Evolutionary conservation across 2,113 vertebrate genomes (phyloP).

Genomic region (Synodontis membranacea): DNA sequence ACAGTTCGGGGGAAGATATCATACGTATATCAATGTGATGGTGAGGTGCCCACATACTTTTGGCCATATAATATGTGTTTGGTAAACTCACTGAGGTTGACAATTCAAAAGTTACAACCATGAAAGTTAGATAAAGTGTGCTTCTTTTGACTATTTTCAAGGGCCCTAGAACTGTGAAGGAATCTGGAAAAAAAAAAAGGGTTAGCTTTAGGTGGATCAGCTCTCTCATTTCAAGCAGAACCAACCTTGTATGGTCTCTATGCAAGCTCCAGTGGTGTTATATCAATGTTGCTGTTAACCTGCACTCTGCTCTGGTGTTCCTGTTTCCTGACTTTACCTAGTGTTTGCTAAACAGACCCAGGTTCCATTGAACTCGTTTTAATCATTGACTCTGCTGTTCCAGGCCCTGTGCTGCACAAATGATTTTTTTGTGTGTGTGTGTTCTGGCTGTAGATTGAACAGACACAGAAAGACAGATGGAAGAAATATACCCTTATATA

Average conservation of each 20-base stretch:
- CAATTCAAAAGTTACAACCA: not conserved
- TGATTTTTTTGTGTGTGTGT: not conserved
- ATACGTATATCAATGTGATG: too few species aligned
- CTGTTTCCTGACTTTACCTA: too few species aligned
- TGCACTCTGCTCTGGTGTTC: too few species aligned
- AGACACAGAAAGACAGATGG: not conserved
- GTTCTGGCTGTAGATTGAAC: not conserved
- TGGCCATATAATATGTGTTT: not conserved
- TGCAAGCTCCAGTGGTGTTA: too few species aligned
- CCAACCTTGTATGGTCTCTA: too few species aligned
- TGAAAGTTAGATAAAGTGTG: not conserved
- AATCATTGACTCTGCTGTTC: constrained; percentile 72
- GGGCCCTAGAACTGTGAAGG: not conserved
- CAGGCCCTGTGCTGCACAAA: constrained; percentile 76
- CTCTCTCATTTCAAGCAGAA: too few species aligned
- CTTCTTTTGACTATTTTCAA: not conserved
- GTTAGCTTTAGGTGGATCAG: too few species aligned
- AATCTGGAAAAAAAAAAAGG: too few species aligned
- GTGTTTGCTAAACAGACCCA: constrained; percentile 77
- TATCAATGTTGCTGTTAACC: too few species aligned
- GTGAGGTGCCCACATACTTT: too few species aligned
- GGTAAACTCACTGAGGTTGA: not conserved
- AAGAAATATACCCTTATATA: not conserved
- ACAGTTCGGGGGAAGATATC: too few species aligned
- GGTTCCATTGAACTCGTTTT: constrained; percentile 71